These are phyloP conservation scores for rat (Rattus norvegicus) DNA, from an alignment of 2,113 vertebrate genomes.

Conservation along the genomic window DNA sequence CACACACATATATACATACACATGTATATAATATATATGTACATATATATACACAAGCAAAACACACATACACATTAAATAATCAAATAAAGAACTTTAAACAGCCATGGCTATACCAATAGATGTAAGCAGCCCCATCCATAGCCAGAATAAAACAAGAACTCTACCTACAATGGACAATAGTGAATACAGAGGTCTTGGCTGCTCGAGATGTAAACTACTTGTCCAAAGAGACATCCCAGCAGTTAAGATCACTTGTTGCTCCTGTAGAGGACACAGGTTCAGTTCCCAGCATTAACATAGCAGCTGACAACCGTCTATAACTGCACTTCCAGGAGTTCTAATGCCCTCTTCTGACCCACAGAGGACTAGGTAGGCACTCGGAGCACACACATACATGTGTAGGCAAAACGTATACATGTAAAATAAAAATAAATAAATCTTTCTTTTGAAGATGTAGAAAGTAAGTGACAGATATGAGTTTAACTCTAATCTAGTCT, in stretches of 20 bases:
- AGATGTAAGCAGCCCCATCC: background rate
- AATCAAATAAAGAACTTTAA: background rate
- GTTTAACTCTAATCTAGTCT: background rate
- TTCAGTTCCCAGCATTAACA: background rate
- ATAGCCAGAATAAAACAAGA: background rate
- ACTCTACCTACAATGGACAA: background rate
- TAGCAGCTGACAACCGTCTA: background rate
- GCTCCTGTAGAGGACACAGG: background rate
- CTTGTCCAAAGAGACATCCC: background rate
- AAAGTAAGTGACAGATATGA: background rate
- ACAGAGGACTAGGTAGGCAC: background rate
- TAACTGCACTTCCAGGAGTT: background rate
- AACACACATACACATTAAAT: background rate
- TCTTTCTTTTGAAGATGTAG: background rate
- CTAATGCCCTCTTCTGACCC: background rate
- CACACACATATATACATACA: too few species aligned
- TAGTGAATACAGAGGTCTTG: background rate
- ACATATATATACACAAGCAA: background rate
- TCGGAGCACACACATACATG: background rate
- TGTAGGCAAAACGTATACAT: background rate
- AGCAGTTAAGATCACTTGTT: background rate
- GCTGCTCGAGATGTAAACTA: background rate
- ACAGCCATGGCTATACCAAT: background rate
- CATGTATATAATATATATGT: too few species aligned
- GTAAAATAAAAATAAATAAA: background rate